Base-by-base conservation (phyloP, 2,113 vertebrate genomes). In the Numida meleagris region DNA sequence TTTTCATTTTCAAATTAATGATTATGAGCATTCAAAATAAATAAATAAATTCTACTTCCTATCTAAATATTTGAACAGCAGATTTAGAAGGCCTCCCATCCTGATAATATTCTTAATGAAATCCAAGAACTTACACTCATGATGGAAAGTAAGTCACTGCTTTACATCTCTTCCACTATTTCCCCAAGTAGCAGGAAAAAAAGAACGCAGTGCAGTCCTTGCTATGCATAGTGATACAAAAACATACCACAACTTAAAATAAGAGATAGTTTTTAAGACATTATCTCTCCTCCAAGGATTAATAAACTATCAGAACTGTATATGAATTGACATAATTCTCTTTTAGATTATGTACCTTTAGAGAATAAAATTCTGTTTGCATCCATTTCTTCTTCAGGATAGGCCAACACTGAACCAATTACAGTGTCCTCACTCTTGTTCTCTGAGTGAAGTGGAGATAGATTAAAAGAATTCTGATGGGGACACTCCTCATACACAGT, bases 401-500 rank as follows among this genome's bases (percentile, higher is more conserved):
- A 94, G 34, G 72, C 45, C 82, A 97, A 87, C 43, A 87, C 34
- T 50, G 78, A 88, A 53, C 45, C 75, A 72, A 74, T 57, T 74
- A 57, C 75, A 83, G 42, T 21, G 50, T n/a, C 85, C 43, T 82
- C 53, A 70, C 74, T 91, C 83, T 51, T 94, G 42, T 48, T 67
- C 88, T 93, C 88, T 73, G 71, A 78, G 36, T 58, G 48, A 61
- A 80, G 62, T 5, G 88, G 78, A 86, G 72, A 79, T 8, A 89
- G 76, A 43, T 93, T 94, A 89, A 74, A 73, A 3, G 94, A 79
- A 57, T 59, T 58, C 66, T 96, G 85, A 57, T 80, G 59, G 46
- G 88, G 95, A 93, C 96, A 94, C 34, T 97, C 95, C 89, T 99
- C 98, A 82, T 96, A 96, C 50, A 97, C 94, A 43, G 96, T 95